Evolutionary conservation across 2,888 invertebrate species (phyloP).

Genomic region (Drosophila incognita): DNA sequence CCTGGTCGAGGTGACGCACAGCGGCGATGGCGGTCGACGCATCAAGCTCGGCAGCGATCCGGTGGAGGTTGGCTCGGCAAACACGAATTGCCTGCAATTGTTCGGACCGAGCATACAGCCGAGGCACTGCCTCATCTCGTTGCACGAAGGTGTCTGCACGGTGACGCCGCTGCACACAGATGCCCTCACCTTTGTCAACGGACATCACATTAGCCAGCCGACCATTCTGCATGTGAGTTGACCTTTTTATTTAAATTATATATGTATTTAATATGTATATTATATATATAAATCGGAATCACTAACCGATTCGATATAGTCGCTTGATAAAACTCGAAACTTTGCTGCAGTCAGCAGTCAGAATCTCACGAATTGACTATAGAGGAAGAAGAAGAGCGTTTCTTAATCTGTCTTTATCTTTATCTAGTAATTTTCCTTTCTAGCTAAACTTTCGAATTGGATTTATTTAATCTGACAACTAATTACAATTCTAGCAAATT

Average conservation of each 20-base stretch:
- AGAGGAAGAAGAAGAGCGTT: background rate
- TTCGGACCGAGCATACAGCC: slow-evolving; percentile 97
- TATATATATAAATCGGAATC: background rate
- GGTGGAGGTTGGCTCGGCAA: slow-evolving; percentile 92
- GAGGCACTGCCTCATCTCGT: slow-evolving; percentile 97
- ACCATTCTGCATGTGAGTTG: slow-evolving; percentile 92
- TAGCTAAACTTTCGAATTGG: background rate
- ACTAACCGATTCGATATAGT: background rate
- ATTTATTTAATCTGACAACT: background rate
- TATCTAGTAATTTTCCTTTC: background rate
- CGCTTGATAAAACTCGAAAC: no score
- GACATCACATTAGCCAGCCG: slow-evolving; percentile 95
- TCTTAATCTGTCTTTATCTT: background rate
- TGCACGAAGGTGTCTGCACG: slow-evolving; percentile 96
- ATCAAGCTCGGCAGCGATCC: slow-evolving; percentile 88
- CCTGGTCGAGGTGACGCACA: slow-evolving; percentile 87
- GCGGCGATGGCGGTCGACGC: slow-evolving; percentile 87
- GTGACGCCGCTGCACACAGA: slow-evolving; percentile 97
- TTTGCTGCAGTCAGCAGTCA: background rate
- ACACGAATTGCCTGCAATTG: slow-evolving; percentile 91
- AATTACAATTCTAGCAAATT: slow-evolving; percentile 5
- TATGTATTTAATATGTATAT: no score
- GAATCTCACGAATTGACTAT: background rate
- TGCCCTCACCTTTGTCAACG: slow-evolving; percentile 97
- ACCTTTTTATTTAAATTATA: slow-evolving; percentile 5